These are phyloP conservation scores for Sesamia inferens DNA, from an alignment of 2,888 invertebrate species.

Conservation along the genomic window DNA sequence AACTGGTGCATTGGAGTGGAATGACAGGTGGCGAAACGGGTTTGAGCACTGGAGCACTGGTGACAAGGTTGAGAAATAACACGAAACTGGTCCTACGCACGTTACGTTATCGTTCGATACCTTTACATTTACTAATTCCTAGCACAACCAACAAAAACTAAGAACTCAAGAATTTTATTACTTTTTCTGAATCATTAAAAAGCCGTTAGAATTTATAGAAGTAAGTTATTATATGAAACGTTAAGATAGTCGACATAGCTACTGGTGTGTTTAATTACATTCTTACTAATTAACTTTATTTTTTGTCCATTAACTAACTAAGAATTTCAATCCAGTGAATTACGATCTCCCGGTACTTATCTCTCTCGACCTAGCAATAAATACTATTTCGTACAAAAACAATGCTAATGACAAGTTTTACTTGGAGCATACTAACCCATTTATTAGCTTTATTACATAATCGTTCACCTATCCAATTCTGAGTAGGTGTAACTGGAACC, in stretches of 20 bases:
- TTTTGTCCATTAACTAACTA: conserved; percentile 14
- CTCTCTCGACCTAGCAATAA: conserved; percentile 1
- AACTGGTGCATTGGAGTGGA: conserved; percentile 80
- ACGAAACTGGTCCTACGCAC: conserved; percentile 75
- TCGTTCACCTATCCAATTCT: conserved; percentile 72
- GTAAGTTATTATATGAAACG: conserved; percentile 46
- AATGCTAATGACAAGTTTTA: conserved; percentile 49
- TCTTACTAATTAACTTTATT: conserved; percentile 42
- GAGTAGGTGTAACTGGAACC: conserved; percentile 54
- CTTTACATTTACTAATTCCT: conserved; percentile 59
- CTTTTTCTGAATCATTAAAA: conserved; percentile 45
- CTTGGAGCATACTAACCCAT: conserved; percentile 56
- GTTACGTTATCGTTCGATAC: conserved; percentile 61
- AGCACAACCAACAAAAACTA: conserved; percentile 45
- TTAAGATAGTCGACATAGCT: conserved; percentile 35
- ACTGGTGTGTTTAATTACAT: conserved; percentile 18
- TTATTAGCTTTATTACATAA: conserved; percentile 72
- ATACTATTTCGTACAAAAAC: conserved; percentile 9
- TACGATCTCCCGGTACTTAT: background rate
- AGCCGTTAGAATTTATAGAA: conserved; percentile 40
- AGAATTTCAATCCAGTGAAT: conserved; percentile 13
- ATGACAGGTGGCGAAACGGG: conserved; percentile 79
- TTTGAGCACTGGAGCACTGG: conserved; percentile 83
- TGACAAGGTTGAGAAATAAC: conserved; percentile 88
- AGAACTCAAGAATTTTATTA: conserved; percentile 19